Percentiles rank a stretch among this genome's conserved stretches.
Evolutionary conservation across 2,113 vertebrate species (phyloP).

Genomic region (Sorex araneus): DNA sequence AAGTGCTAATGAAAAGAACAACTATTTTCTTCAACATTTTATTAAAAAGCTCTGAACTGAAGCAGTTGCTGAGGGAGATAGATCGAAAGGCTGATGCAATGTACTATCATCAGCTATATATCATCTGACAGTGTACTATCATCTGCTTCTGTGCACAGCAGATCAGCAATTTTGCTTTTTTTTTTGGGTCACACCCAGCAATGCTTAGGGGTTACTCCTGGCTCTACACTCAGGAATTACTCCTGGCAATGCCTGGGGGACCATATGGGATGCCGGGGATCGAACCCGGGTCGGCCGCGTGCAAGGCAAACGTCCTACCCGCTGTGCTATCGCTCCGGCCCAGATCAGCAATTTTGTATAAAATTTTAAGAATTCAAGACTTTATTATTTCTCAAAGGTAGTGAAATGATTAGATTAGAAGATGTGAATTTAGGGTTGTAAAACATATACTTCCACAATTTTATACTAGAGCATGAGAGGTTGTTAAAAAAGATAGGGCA

Average conservation of each 20-base stretch:
- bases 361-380: slow-evolving; percentile 42
- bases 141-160: not conserved
- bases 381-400: not conserved
- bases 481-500: no score
- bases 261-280: no score
- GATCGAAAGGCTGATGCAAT: slow-evolving; percentile 5
- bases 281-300: no score
- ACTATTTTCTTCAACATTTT: not conserved
- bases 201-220: no score
- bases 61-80: not conserved
- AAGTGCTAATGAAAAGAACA: not conserved
- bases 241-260: no score
- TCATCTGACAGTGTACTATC: no score
- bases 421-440: not conserved
- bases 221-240: no score
- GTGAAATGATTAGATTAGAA: slow-evolving; percentile 24
- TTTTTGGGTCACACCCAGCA: no score
- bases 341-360: no score
- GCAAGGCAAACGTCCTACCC: no score
- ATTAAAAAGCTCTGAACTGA: not conserved
- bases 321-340: no score
- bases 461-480: no score
- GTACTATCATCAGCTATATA: not conserved
- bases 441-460: not conserved
- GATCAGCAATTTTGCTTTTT: not conserved